Evolutionary conservation across 1,140 invertebrate genomes (phyloP).

Genomic region (Lepidurus apus): DNA sequence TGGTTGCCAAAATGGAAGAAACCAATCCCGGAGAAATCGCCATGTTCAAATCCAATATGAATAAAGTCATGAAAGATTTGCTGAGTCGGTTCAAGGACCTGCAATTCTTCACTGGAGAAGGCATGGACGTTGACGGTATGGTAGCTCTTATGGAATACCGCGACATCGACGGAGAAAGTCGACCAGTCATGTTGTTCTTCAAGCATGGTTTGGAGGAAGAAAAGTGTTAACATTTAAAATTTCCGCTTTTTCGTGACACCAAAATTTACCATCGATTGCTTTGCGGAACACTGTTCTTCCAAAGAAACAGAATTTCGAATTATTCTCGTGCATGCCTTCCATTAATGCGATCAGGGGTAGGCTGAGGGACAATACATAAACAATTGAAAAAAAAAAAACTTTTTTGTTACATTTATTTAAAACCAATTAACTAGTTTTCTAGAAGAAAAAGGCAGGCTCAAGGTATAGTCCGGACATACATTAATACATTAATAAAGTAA

Average conservation of each 20-base stretch:
- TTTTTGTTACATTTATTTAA: background rate
- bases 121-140: conserved; percentile 88
- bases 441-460: background rate
- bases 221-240: conserved; percentile 66
- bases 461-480: too few species aligned
- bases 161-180: conserved; percentile 71
- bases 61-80: conserved; percentile 92
- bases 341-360: background rate
- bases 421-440: background rate
- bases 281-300: background rate
- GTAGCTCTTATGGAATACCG: conserved; percentile 90
- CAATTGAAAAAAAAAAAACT: background rate
- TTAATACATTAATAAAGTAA: background rate
- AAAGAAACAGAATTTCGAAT: background rate
- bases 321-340: conserved; percentile 7
- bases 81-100: conserved; percentile 85
- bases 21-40: conserved; percentile 74
- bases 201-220: conserved; percentile 92
- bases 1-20: conserved; percentile 75
- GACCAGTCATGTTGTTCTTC: conserved; percentile 88
- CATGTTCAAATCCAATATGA: conserved; percentile 84
- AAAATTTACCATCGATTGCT: conserved; percentile 21
- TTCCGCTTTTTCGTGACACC: background rate
- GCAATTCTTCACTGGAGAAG: conserved; percentile 88
- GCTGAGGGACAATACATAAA: conserved; percentile 18